Evolutionary conservation across 1,140 invertebrate species (phyloP), one percentile per base, ranked within the genome.

Genomic region (Coenobita brevimanus): DNA sequence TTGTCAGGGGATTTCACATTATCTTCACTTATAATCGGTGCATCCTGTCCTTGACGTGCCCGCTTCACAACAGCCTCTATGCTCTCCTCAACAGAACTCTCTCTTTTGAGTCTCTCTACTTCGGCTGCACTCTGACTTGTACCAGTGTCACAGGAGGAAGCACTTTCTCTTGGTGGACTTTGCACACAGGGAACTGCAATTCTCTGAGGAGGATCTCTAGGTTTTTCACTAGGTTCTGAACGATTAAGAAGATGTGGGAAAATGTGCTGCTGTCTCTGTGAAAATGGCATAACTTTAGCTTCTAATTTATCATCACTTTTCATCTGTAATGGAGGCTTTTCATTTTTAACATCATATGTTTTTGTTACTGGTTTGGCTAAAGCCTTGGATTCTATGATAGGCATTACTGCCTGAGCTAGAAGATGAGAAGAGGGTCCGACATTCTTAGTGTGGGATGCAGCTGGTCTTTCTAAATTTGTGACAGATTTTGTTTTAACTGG

Each of bases 201-300:
- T 62, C 78, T 57, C n/a, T 57, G 81, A 4, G 24, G 69, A 0
- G 54, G 30, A 13, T 85, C 83, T 27, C 81, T 80, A 6, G 54
- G 8, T 24, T 87, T 87, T 57, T 87, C 89, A 60, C 24, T 38
- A 24, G 82, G 33, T n/a, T 85, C 82, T n/a, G 89, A 78, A 36
- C 89, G 27, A 69, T 86, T 90, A 3, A 90, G 41, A 60, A 90
- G 89, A 38, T 90, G 89, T 10, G 89, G 89, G 69, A 90, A 90
- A 46, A 90, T 90, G 13, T 90, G 89, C 13, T 90, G 89, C 54
- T 90, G 89, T 76, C 89, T 89, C 62, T 90, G 87, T 54, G 88
- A 84, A 54, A 90, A 90, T 0, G 89, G 75, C 54, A 88, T 90
- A 30, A 86, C 57, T 75, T 90, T 90, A 4, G 84, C 64, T 69